Evolutionary conservation across 2,797 vertebrate species (phyloP).

Genomic region (Pempheris klunzingeri): DNA sequence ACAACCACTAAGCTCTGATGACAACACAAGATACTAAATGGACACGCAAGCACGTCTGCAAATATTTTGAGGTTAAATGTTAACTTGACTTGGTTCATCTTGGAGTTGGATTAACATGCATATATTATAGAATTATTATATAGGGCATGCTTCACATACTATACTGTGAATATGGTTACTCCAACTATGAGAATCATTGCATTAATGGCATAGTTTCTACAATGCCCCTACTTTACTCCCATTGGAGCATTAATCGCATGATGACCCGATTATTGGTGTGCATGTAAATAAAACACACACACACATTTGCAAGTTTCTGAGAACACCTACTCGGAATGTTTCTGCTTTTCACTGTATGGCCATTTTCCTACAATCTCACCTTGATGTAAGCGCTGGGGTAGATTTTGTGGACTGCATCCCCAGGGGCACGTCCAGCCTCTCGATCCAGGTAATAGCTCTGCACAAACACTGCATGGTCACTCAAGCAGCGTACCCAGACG

Average conservation of each 20-base stretch:
- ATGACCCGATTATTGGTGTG: neutral
- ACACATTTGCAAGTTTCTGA: neutral
- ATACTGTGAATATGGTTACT: neutral
- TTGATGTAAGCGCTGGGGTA: constrained; percentile 98
- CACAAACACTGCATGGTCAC: constrained; percentile 96
- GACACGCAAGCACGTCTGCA: neutral
- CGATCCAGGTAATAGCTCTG: constrained; percentile 98
- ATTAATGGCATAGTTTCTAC: neutral
- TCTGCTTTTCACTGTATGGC: neutral
- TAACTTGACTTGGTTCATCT: neutral
- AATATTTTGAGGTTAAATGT: neutral
- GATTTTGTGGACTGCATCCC: constrained; percentile 97
- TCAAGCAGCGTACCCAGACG: constrained; percentile 96
- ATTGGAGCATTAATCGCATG: constrained; percentile 1
- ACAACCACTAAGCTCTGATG: neutral
- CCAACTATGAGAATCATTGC: neutral
- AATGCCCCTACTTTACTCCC: neutral
- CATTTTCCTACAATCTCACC: constrained; percentile 77
- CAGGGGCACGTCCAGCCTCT: constrained; percentile 94
- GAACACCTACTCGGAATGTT: neutral
- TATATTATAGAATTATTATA: neutral
- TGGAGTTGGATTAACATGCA: neutral
- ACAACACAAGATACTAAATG: neutral
- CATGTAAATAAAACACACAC: neutral
- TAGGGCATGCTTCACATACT: neutral